These are phyloP conservation scores for Chaenocephalus aceratus DNA, from an alignment of 2,113 vertebrate species.

Conservation along the genomic window DNA sequence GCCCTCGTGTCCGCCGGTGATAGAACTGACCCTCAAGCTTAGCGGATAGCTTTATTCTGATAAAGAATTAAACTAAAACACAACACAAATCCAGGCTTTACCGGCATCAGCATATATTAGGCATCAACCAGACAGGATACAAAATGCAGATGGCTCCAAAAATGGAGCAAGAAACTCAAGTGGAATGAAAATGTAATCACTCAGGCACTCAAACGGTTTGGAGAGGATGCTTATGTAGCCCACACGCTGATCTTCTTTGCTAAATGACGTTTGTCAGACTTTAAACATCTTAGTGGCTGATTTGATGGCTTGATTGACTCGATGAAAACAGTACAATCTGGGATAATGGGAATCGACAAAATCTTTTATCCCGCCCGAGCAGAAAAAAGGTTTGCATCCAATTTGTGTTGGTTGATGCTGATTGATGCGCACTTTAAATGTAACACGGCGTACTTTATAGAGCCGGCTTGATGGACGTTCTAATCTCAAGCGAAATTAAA, in stretches of 20 bases:
- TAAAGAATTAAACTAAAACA: conserved; percentile 68
- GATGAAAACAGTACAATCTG: conserved; percentile 68
- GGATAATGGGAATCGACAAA: conserved; percentile 52
- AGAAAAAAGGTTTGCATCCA: conserved; percentile 26
- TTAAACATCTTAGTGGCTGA: conserved; percentile 72
- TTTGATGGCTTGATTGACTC: conserved; percentile 78
- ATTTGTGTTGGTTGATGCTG: conserved; percentile 46
- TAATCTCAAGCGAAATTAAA: conserved; percentile 24
- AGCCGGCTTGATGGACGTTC: conserved; percentile 11
- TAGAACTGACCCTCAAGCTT: conserved; percentile 75
- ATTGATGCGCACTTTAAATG: conserved; percentile 58
- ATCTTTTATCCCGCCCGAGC: conserved; percentile 44
- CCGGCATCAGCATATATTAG: conserved; percentile 76
- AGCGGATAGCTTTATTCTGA: conserved; percentile 70
- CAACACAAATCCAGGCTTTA: conserved; percentile 76
- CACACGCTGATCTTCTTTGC: conserved; percentile 65
- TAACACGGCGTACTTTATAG: conserved; percentile 17
- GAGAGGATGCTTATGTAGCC: conserved; percentile 69
- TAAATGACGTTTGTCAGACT: conserved; percentile 71
- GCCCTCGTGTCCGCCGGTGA: conserved; percentile 72
- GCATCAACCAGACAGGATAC: conserved; percentile 45
- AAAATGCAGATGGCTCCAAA: conserved; percentile 72
- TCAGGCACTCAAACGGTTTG: conserved; percentile 66
- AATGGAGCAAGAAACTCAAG: conserved; percentile 66
- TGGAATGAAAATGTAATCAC: conserved; percentile 77